Conservation (phyloP, 1,140 invertebrate genomes). For the Drosophila murphyi region DNA sequence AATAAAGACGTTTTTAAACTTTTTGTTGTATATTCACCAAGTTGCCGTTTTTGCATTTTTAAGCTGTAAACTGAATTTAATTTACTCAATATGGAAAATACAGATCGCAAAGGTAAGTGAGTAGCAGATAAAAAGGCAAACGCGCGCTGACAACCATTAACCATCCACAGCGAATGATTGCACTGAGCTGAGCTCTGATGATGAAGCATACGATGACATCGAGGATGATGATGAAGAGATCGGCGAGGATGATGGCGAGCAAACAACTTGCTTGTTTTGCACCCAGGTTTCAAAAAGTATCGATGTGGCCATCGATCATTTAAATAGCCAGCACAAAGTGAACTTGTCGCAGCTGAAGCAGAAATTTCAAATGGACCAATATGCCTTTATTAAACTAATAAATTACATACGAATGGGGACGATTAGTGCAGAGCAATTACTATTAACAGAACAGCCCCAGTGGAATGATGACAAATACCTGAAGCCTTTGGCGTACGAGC, state of each 20-base stretch:
- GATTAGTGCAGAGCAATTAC: conserved; percentile 86
- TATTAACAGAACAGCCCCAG: conserved; percentile 84
- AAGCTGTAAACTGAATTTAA: neutral
- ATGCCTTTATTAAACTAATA: conserved; percentile 93
- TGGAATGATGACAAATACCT: conserved; percentile 93
- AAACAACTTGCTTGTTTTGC: conserved; percentile 86
- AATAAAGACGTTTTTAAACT: conserved; percentile 17
- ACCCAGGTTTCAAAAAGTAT: conserved; percentile 85
- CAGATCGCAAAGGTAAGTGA: conserved; percentile 37
- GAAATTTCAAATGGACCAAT: conserved; percentile 91
- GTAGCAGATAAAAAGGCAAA: neutral
- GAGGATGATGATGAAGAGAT: conserved; percentile 65
- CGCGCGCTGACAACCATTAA: neutral
- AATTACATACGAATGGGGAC: conserved; percentile 92
- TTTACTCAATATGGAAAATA: conserved; percentile 48
- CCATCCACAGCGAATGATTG: neutral
- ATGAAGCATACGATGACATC: conserved; percentile 64
- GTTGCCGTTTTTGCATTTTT: conserved; percentile 1
- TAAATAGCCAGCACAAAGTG: conserved; percentile 88
- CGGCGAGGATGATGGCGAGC: conserved; percentile 56
- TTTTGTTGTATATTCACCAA: neutral
- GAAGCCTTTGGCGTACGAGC: conserved; percentile 91
- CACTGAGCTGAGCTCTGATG: conserved; percentile 48
- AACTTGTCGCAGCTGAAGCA: conserved; percentile 88
- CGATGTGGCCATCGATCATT: conserved; percentile 86